Base-by-base conservation (phyloP, 2,888 invertebrate species). In the Tetramorium bicarinatum region DNA sequence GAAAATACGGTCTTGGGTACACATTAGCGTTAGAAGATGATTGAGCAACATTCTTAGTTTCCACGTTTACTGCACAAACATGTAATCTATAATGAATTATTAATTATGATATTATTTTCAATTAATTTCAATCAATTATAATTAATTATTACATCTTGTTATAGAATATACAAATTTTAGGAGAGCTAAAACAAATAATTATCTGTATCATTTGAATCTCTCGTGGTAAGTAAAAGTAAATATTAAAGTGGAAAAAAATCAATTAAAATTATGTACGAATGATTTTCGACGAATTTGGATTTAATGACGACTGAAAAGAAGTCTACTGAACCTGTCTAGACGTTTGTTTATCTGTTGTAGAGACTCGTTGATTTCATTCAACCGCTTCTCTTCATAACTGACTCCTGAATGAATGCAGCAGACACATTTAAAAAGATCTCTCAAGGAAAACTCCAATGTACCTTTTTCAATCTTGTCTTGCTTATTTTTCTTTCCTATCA, bases 371-470 rank as follows among this genome's bases (percentile, higher is more conserved):
- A 96, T 95, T 13, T 92, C 91, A 29, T 94, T 89, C 21, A 96
- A 92, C 69, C 95, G 95, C 25, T 93, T 90, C 15, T 95, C 94
- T 84, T 96, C 95, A 47, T 95, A 94, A 9, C 94, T 93, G 0
- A 95, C 92, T 87, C 95, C 95, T 9, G 95, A 94, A 84, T 95
- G 95, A 0, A 95, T 95, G 89, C 96, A 96, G 21, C 95, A 95
- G 92, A 96, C 94, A 83, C 96, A 95, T 85, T 95, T 96, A 91
- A 96, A 96, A 0, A 96, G 92, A 49, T 96, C 96, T 13, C 95
- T 95, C 61, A 96, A 92, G 0, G 95, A 96, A 87, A 96, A 95
- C 87, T 96, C 96, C 18, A 96, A 91, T 0, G 95, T 94, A 0
- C 96, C 96, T 34, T 66, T 80, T 38, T 81, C 29, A 38, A 41